phyloP scores from a whole-genome alignment of 2,888 invertebrate genomes.

The Yponomeuta plumbellus region DNA sequence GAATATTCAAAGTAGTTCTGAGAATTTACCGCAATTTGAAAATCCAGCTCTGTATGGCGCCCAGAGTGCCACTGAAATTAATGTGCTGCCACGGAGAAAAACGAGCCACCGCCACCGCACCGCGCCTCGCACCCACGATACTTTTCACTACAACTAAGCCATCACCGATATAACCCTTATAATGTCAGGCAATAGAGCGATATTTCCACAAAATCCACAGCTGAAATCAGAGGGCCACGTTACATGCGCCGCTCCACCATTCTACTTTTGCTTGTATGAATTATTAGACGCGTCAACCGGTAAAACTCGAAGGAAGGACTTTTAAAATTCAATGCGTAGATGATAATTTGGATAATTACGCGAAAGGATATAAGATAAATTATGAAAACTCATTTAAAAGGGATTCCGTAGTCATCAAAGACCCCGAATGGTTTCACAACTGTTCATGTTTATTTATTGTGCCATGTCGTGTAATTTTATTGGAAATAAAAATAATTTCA shows the following conservation, averaged over 20 bases:
- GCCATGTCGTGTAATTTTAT: too few species aligned
- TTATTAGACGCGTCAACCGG: not conserved
- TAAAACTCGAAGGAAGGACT: not conserved
- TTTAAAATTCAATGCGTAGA: not conserved
- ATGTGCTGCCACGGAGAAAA: conserved; percentile 73
- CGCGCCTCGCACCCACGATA: conserved; percentile 30
- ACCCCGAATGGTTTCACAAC: too few species aligned
- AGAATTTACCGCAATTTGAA: conserved; percentile 63
- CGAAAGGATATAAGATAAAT: not conserved
- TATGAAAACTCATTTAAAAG: not conserved
- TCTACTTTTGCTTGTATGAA: not conserved
- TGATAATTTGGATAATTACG: not conserved
- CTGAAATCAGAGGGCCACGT: not conserved
- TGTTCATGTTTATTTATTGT: too few species aligned
- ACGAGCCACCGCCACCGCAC: conserved; percentile 53
- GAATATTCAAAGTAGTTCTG: conserved; percentile 50
- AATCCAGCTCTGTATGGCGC: conserved; percentile 55
- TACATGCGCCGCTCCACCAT: not conserved
- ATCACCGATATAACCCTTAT: not conserved
- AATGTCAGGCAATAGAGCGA: not conserved
- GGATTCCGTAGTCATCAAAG: too few species aligned
- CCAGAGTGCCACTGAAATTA: conserved; percentile 69
- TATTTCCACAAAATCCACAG: not conserved
- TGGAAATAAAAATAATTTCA: too few species aligned
- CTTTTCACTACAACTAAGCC: not conserved